phyloP scores from a whole-genome alignment of 2,113 vertebrate species.

The Baryphthengus martii region DNA sequence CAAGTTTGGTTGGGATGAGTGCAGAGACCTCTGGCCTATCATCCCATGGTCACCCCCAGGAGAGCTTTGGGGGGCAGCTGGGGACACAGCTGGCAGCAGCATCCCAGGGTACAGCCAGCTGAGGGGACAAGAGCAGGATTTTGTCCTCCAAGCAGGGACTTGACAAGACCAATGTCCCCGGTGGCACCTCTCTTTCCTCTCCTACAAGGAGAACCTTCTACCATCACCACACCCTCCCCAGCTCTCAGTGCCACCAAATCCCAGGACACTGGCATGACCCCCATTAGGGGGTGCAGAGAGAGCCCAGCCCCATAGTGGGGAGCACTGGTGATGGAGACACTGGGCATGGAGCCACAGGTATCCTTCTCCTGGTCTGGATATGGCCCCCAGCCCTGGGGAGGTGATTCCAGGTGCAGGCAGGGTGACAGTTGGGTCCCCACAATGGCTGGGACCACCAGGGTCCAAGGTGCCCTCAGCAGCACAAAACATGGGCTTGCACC shows the following conservation, averaged over 20 bases:
- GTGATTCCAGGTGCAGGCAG: not conserved
- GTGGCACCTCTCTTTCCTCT: not conserved
- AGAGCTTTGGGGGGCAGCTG: not conserved
- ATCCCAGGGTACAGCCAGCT: not conserved
- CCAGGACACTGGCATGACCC: not conserved
- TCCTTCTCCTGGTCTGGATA: not conserved
- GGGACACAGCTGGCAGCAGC: not conserved
- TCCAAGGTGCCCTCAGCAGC: not conserved
- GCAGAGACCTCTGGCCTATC: not conserved
- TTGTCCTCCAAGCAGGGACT: not conserved
- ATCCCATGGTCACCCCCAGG: not conserved
- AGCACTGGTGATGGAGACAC: not conserved
- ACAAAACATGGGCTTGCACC: not conserved
- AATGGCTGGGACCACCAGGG: accelerated
- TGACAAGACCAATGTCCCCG: accelerated
- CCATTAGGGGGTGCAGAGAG: accelerated
- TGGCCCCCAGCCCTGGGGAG: accelerated
- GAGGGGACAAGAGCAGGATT: not conserved
- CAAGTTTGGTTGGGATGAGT: not conserved
- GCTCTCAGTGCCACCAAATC: not conserved
- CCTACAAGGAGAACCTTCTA: not conserved
- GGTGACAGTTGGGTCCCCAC: not conserved
- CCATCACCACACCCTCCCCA: accelerated
- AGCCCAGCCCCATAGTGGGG: accelerated
- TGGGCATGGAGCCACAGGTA: not conserved